Percentiles rank a stretch among this genome's conserved stretches.
Conservation (phyloP, 2,888 invertebrate species). For the Leptura quadrifasciata region DNA sequence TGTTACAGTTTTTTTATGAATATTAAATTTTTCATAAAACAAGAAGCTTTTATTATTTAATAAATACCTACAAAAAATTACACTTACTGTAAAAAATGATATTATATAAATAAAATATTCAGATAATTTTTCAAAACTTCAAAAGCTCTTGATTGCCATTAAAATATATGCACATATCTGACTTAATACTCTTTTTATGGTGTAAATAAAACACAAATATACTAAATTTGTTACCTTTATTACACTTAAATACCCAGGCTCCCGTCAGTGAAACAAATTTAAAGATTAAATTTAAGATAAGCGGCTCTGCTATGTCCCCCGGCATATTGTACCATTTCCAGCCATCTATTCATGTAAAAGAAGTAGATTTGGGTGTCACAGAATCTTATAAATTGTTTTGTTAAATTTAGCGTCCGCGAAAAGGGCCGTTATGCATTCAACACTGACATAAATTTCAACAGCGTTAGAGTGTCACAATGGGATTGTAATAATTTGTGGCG, state of each 20-base stretch:
- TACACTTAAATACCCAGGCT: not conserved
- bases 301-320: not conserved
- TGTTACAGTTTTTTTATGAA: no score
- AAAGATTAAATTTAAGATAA: constrained; percentile 28
- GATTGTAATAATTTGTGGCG: constrained; percentile 26
- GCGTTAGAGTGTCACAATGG: constrained; percentile 25
- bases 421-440: constrained; percentile 10
- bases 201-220: not conserved
- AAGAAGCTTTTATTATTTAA: no score
- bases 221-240: not conserved
- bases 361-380: constrained; percentile 22
- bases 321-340: constrained; percentile 9
- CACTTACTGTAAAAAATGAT: no score
- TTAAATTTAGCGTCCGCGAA: constrained; percentile 27
- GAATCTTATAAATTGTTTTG: constrained; percentile 29
- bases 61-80: no score
- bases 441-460: constrained; percentile 21
- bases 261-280: constrained; percentile 17
- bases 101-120: no score
- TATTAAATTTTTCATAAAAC: no score
- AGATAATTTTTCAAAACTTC: no score
- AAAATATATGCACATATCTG: no score
- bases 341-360: constrained; percentile 28
- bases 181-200: no score
- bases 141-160: no score